Evolutionary conservation across 2,113 vertebrate genomes (phyloP), one percentile per base, ranked within the genome.

Genomic region (Catharus bicknelli): DNA sequence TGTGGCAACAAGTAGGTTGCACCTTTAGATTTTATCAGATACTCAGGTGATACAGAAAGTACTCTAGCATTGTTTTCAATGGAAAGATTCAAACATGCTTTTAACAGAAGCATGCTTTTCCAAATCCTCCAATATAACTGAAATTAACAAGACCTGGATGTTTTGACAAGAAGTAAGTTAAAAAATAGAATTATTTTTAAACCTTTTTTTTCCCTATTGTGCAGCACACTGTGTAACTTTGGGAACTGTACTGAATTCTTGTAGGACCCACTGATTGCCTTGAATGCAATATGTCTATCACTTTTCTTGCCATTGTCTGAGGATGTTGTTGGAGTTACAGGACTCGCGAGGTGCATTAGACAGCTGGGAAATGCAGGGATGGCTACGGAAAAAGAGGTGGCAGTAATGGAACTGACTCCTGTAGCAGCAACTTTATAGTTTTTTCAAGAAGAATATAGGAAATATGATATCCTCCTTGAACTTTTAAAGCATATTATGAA

Each of bases 181-280:
- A 45, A 38, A 89, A 78, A 16, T 11, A 42, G 1, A 17, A 51
- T 23, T 38, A 7, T 57, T 45, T 73, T 53, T 3, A 53, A 45
- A 19, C 2, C 2, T 18, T 20, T n/a, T 22, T 22, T 40, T 6
- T 7, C 4, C 13, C 22, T 18, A 6, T n/a, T 67, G 2, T 2
- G 8, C 43, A 47, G 16, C 32, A 47, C 7, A 26, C 2, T 36
- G 29, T 4, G 0, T 45, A 45, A 40, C 22, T 76, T n/a, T 63
- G 47, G 11, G 21, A 83, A 7, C 7, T 29, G 18, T 38, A 6
- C 7, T 25, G 43, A 38, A n/a, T 27, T 66, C 36, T 27, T 54
- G 14, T 7, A 34, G 43, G 38, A 63, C 16, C 7, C 12, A 10
- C 6, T 2, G 1, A 13, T 8, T 64, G 5, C 5, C 14, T 19